Evolutionary conservation across 2,797 vertebrate genomes (phyloP), one percentile per base, ranked within the genome.

Genomic region (Epinephelus awoara): DNA sequence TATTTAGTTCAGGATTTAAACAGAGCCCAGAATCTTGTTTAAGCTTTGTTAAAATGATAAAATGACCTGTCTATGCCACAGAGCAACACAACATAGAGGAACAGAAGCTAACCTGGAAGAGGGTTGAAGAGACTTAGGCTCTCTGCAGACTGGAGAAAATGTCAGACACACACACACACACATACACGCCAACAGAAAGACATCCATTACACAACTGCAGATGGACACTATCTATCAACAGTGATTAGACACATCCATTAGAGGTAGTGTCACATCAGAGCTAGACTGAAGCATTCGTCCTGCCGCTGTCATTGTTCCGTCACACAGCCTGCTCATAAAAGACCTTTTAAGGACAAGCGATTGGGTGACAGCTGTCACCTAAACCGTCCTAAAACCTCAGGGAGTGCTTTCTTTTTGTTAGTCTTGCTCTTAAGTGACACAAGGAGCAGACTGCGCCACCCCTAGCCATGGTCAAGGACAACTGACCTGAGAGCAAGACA

Each of bases 291-390:
- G 47, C 69, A 23, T 85, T 73, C 19, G 47, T 75, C 29, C 62
- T 64, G 52, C 58, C 2, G 6, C 77, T 79, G 27, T 68, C 63
- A 55, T 58, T 77, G 27, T 74, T 68, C 54, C 27, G 47, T 79
- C 68, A 75, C 73, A 83, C 40, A 13, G 72, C 40, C 17, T 63
- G 52, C 70, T 76, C 66, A 77, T 85, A 62, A 87, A 86, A 81
- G 44, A 87, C 75, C 68, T 88, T 89, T 86, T 80, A 88, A 89
- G 77, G 79, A 80, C 72, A 84, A 75, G 68, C 14, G 18, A 56
- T 54, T 75, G 44, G 70, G 63, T 82, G 88, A 84, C 85, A 88
- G 65, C 75, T 86, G 82, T 84, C 84, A 82, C 71, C 66, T 42
- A 81, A 85, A 75, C 66, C 58, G 80, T 50, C 64, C 77, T 56